These are phyloP conservation scores for Sinonovacula constricta DNA, from an alignment of 1,140 invertebrate genomes.

Conservation along the genomic window DNA sequence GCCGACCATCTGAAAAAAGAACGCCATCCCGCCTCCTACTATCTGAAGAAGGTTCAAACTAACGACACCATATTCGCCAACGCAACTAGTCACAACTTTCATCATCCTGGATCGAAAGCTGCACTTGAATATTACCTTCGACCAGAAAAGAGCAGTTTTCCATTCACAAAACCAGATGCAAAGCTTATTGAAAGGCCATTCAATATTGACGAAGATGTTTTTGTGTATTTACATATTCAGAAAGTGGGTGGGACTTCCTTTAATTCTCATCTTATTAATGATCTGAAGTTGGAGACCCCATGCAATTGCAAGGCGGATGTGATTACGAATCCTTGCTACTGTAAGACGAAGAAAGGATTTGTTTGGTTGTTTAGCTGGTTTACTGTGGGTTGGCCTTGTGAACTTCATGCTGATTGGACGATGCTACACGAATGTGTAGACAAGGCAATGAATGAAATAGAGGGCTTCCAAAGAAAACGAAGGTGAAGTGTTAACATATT, in stretches of 20 bases:
- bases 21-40: slow-evolving; percentile 35
- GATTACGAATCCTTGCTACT: slow-evolving; percentile 42
- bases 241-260: slow-evolving; percentile 44
- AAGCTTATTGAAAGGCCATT: too few species aligned
- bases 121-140: slow-evolving; percentile 34
- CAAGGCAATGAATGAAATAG: slow-evolving; percentile 27
- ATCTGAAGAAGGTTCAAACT: slow-evolving; percentile 2
- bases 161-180: too few species aligned
- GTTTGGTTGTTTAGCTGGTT: slow-evolving; percentile 52
- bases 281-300: slow-evolving; percentile 18
- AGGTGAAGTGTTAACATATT: slow-evolving; percentile 21
- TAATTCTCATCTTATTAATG: slow-evolving; percentile 40
- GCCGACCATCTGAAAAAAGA: too few species aligned
- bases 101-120: background rate
- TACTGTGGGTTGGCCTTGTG: slow-evolving; percentile 50
- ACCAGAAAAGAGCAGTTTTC: background rate
- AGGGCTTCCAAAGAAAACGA: slow-evolving; percentile 22
- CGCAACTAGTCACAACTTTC: slow-evolving; percentile 12
- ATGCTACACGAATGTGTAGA: slow-evolving; percentile 49
- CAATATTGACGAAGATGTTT: slow-evolving; percentile 36
- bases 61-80: slow-evolving; percentile 38
- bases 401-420: slow-evolving; percentile 50
- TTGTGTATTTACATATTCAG: slow-evolving; percentile 51
- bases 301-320: slow-evolving; percentile 35
- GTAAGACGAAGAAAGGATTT: slow-evolving; percentile 18